A percentile compares a stretch with the other conserved stretches of the same genome.
Evolutionary conservation across 2,888 invertebrate species (phyloP).

Genomic region (Polydrusus cervinus): DNA sequence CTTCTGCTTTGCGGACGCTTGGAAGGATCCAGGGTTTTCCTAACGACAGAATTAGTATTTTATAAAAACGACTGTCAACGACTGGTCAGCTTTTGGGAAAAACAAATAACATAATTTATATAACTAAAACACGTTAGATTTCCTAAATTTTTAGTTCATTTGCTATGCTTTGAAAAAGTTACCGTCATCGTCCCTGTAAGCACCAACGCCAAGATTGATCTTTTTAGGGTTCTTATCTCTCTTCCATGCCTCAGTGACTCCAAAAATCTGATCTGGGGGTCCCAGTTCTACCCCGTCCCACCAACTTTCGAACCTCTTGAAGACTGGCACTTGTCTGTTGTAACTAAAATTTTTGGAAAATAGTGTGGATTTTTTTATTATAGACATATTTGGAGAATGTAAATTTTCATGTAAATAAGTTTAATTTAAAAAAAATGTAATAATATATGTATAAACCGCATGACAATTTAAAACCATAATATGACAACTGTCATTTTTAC

Average conservation of each 20-base stretch:
- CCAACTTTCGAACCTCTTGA: constrained; percentile 38
- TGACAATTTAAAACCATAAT: not conserved
- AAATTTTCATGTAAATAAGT: not conserved
- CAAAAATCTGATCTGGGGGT: constrained; percentile 80
- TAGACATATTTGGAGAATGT: not conserved
- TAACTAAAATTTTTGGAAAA: not conserved
- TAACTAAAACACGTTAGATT: no score
- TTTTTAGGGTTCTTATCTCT: constrained; percentile 79
- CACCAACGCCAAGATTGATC: constrained; percentile 79
- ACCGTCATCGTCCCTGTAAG: constrained; percentile 80
- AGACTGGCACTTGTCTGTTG: not conserved
- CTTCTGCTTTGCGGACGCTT: constrained; percentile 77
- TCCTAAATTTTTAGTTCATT: no score
- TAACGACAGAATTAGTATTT: not conserved
- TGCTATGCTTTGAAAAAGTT: no score
- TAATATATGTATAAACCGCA: not conserved
- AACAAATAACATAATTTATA: no score
- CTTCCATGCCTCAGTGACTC: constrained; percentile 80
- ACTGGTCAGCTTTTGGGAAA: no score
- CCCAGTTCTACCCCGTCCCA: constrained; percentile 77
- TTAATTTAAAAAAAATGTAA: not conserved
- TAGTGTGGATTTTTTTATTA: constrained; percentile 12
- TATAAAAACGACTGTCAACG: constrained; percentile 74
- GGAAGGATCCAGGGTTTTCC: constrained; percentile 73
- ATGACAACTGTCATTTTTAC: not conserved